phyloP scores from a whole-genome alignment of 2,113 vertebrate species.

The Lanius collurio region DNA sequence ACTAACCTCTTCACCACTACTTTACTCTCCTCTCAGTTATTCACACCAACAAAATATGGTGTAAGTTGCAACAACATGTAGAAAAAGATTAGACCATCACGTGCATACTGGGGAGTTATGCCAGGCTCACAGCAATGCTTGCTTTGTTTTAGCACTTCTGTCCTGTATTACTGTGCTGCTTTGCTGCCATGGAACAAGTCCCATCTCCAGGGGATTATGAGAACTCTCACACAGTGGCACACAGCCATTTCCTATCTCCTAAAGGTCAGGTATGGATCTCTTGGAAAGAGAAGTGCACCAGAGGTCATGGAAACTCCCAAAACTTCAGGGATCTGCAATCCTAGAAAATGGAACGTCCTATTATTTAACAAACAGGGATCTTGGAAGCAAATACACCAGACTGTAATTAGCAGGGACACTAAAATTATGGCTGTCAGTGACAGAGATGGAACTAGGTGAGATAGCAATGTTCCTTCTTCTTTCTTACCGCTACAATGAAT shows the following conservation, averaged over 20 bases:
- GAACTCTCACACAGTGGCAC: not conserved
- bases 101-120: not conserved
- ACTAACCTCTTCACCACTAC: not conserved
- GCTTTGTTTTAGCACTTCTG: not conserved
- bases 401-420: not conserved
- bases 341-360: not conserved
- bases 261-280: not conserved
- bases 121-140: not conserved
- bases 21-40: not conserved
- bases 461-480: not conserved
- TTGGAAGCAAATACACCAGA: not conserved
- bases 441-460: not conserved
- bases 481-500: not conserved
- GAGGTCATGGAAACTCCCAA: not conserved
- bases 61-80: not conserved
- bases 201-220: not conserved
- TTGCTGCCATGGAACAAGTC: not conserved
- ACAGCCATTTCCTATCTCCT: not conserved
- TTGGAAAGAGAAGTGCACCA: not conserved
- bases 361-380: not conserved
- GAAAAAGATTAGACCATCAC: not conserved
- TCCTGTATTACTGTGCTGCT: not conserved
- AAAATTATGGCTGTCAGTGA: not conserved
- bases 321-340: not conserved
- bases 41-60: not conserved